These are phyloP conservation scores for Cephonodes hylas DNA, from an alignment of 2,888 invertebrate genomes.

Conservation along the genomic window DNA sequence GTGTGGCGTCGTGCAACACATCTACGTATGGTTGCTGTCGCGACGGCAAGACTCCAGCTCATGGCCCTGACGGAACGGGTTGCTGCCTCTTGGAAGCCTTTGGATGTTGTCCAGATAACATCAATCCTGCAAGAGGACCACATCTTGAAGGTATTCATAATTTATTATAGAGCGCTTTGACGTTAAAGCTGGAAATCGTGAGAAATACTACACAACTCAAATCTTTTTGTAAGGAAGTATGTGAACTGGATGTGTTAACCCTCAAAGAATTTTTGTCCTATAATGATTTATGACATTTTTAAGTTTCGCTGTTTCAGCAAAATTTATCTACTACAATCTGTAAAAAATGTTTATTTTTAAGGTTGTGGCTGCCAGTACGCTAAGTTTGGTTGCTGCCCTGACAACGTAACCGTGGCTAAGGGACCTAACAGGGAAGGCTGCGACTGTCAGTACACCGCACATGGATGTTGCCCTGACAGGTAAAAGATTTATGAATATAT, in stretches of 20 bases:
- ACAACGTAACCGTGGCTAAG: slow-evolving; percentile 88
- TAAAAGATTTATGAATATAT: slow-evolving; percentile 31
- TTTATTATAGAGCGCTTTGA: neutral
- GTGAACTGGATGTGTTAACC: too few species aligned
- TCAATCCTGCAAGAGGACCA: slow-evolving; percentile 89
- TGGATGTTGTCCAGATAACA: slow-evolving; percentile 96
- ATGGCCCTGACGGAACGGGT: slow-evolving; percentile 91
- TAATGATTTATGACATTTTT: too few species aligned
- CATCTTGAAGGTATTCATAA: slow-evolving; percentile 82
- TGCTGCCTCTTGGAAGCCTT: slow-evolving; percentile 87
- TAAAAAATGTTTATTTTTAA: slow-evolving; percentile 30
- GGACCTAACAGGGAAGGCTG: slow-evolving; percentile 91
- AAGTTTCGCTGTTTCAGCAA: too few species aligned
- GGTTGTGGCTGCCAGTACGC: slow-evolving; percentile 90
- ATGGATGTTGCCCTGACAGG: slow-evolving; percentile 93
- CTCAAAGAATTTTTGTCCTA: too few species aligned
- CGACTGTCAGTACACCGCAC: slow-evolving; percentile 86
- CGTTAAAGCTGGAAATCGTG: too few species aligned
- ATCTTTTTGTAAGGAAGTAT: too few species aligned
- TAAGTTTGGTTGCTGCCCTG: slow-evolving; percentile 92
- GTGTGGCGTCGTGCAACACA: slow-evolving; percentile 84
- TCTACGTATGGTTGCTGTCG: slow-evolving; percentile 92
- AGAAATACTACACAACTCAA: too few species aligned
- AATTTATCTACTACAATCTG: too few species aligned
- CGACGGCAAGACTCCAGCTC: slow-evolving; percentile 91